Base-by-base conservation (phyloP, 1,140 invertebrate genomes). In the Cardiocondyla obscurior region DNA sequence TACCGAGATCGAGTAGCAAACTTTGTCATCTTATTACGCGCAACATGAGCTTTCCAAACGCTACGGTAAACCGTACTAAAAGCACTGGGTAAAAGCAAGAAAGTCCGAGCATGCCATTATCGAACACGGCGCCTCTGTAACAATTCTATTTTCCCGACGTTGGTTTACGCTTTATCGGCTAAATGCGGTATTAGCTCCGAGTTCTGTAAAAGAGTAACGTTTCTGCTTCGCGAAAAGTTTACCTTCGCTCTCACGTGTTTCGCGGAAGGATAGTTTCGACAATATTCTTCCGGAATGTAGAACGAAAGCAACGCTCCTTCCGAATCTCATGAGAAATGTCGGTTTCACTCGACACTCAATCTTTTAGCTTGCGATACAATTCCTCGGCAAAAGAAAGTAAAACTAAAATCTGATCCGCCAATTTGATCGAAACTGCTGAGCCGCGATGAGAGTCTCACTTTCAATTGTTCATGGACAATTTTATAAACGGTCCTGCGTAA, bases 21-120 rank as follows among this genome's bases (percentile, higher is more conserved):
- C 46, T 67, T 69, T n/a, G 46, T 79, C 49, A 69, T 69, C 25
- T 79, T 67, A 67, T 69, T 77, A 69, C 33, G 46, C 25, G 16
- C 33, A 76, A 76, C 30, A 36, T 76, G 62, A 53, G 74, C 73
- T 67, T 67, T 28, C 10, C n/a, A 6, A n/a, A 58, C n/a, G 62
- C 19, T 33, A 33, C 6, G 57, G 39, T 44, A 58, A 33, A 28
- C 7, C n/a, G 5, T 79, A 12, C 30, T 49, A 67, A 79, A 79
- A 79, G 33, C n/a, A 6, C 14, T 16, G 12, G 39, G 33, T 1
- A 42, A 53, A 79, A 69, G 46, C 25, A 55, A 55, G 62, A 53
- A 69, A 67, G 33, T 28, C 22, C 60, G 36, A 36, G 44, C 14
- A 16, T 49, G 22, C 25, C 51, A 19, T 19, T 39, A 67, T 67